Conservation (phyloP, 2,888 invertebrate genomes). For the Papilio protenor region DNA sequence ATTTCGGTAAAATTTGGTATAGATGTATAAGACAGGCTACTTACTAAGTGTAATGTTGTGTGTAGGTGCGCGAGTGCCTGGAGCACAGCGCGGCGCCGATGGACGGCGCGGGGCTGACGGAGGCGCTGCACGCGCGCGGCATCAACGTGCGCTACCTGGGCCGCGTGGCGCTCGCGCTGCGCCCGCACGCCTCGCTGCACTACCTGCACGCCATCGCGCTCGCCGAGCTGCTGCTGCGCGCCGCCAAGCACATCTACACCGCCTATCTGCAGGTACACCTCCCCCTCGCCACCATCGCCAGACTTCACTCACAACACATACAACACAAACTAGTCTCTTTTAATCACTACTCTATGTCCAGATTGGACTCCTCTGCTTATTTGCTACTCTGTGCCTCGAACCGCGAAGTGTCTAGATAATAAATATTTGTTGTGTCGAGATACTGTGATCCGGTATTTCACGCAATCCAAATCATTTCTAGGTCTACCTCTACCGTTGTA, state of each 20-base stretch:
- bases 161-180: conserved; percentile 92
- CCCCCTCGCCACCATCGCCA: too few species aligned
- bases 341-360: neutral
- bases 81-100: conserved; percentile 97
- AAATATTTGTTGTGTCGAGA: neutral
- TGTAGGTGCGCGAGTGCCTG: conserved; percentile 93
- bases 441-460: too few species aligned
- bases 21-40: too few species aligned
- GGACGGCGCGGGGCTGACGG: conserved; percentile 96
- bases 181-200: conserved; percentile 90
- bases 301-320: too few species aligned
- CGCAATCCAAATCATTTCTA: too few species aligned
- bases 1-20: too few species aligned
- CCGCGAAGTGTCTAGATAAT: neutral
- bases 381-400: neutral
- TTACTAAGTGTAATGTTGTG: neutral
- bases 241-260: conserved; percentile 97
- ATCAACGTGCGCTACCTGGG: conserved; percentile 99
- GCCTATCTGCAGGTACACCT: conserved; percentile 90
- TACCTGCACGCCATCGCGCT: conserved; percentile 96
- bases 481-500: too few species aligned
- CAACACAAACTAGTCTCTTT: neutral
- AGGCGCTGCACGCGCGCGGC: conserved; percentile 97
- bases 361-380: neutral
- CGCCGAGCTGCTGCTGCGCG: conserved; percentile 94